Base-by-base conservation (phyloP, 2,113 vertebrate species). In the Lucifuga dentata region DNA sequence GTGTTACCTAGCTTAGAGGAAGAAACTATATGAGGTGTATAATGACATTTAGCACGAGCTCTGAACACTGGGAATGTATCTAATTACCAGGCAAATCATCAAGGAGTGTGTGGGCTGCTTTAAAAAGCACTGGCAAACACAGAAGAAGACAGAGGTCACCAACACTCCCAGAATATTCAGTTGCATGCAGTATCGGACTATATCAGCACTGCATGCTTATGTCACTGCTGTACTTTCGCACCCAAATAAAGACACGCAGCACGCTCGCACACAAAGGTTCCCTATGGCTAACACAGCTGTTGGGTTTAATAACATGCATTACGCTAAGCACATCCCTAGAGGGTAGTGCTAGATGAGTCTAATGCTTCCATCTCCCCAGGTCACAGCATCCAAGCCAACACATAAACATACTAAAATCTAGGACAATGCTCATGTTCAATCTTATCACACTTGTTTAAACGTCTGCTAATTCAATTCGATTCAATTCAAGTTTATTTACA, bases 301-400 rank as follows among this genome's bases (percentile, higher is more conserved):
- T 87, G 84, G 74, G 72, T 86, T 86, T 82, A 86, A 91, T 87
- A 88, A 84, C 70, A 66, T 63, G 64, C 76, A 86, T 82, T 73
- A 83, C 77, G 68, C 69, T 64, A 79, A 84, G 76, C 79, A 78
- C 61, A 72, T 73, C 77, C 73, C 89, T 72, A 53, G 78, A 86
- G 84, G 85, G 73, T 11, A 48, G 46, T 15, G 60, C 46, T 70
- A 78, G 70, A 76, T 66, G 73, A 73, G 67, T 55, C 39, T 62
- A 55, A 68, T 15, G 41, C 78, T 21, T 82, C 76, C 55, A 44
- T 83, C 80, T 76, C 63, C 60, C 5, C 11, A 16, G 70, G 67
- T 86, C 67, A 59, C 67, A 67, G 76, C 76, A 60, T 53, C 77
- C 71, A 56, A 73, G 51, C 33, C 73, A 52, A 68, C 56, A 64